Evolutionary conservation across 2,888 invertebrate species (phyloP).

Genomic region (Dromius quadrimaculatus): DNA sequence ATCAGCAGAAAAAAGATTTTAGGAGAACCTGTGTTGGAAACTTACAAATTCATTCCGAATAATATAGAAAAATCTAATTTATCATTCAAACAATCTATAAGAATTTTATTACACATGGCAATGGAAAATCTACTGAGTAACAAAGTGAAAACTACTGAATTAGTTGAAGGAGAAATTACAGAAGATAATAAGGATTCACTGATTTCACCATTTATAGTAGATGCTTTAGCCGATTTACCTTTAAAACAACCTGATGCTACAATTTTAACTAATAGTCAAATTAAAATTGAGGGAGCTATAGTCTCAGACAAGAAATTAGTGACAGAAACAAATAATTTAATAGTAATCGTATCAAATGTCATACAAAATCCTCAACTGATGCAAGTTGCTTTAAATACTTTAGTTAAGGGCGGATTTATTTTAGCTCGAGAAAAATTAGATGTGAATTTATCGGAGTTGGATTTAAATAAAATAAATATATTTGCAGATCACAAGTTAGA

Average conservation of each 20-base stretch:
- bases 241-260: slow-evolving; percentile 76
- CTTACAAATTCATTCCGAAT: slow-evolving; percentile 80
- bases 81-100: slow-evolving; percentile 64
- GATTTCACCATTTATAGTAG: slow-evolving; percentile 63
- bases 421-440: slow-evolving; percentile 72
- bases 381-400: slow-evolving; percentile 66
- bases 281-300: slow-evolving; percentile 69
- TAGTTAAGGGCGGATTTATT: slow-evolving; percentile 73
- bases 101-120: slow-evolving; percentile 76
- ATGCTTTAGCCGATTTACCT: slow-evolving; percentile 76
- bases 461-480: slow-evolving; percentile 67
- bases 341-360: slow-evolving; percentile 63
- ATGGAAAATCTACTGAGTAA: slow-evolving; percentile 77
- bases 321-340: slow-evolving; percentile 58
- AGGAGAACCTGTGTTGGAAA: slow-evolving; percentile 82
- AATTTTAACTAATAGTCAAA: slow-evolving; percentile 69
- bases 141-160: slow-evolving; percentile 74
- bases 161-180: slow-evolving; percentile 68
- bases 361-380: slow-evolving; percentile 69
- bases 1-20: slow-evolving; percentile 78
- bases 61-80: slow-evolving; percentile 56
- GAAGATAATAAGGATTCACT: slow-evolving; percentile 59
- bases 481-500: slow-evolving; percentile 68
- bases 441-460: slow-evolving; percentile 66
- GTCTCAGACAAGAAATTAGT: slow-evolving; percentile 74